A percentile compares a stretch with the other conserved stretches of the same genome.
Conservation (phyloP, 30 jellyfish, hydroid and myxozoan genomes). For the Rhopilema esculentum region DNA sequence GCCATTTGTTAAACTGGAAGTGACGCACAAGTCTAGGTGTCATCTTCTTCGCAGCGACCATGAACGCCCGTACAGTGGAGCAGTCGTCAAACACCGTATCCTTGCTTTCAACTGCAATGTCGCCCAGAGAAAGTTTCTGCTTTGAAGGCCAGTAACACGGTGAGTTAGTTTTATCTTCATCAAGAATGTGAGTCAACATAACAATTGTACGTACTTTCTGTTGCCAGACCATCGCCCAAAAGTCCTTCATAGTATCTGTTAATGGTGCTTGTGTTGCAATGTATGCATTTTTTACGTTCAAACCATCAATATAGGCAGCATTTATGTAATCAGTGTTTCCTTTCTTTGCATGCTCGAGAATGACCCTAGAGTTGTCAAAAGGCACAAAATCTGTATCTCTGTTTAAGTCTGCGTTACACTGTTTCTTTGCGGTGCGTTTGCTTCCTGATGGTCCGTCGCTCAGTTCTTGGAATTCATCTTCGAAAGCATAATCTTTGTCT, state of each 20-base stretch:
- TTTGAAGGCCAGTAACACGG: conserved; percentile 81
- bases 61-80: conserved; percentile 46
- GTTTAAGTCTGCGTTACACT: conserved; percentile 33
- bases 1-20: conserved; percentile 85
- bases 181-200: conserved; percentile 62
- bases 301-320: conserved; percentile 77
- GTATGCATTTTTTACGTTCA: conserved; percentile 42
- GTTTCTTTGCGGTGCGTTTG: conserved; percentile 22
- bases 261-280: conserved; percentile 90
- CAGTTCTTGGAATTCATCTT: conserved; percentile 64
- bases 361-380: conserved; percentile 69
- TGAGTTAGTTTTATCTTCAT: conserved; percentile 41
- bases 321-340: conserved; percentile 74
- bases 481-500: conserved; percentile 51
- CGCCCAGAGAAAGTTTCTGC: conserved; percentile 44
- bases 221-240: conserved; percentile 94
- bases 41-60: conserved; percentile 37
- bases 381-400: conserved; percentile 72
- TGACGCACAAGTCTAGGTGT: conserved; percentile 58
- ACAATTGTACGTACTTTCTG: conserved; percentile 70
- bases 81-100: conserved; percentile 44
- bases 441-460: conserved; percentile 2
- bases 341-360: conserved; percentile 33
- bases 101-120: conserved; percentile 42
- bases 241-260: conserved; percentile 56